A percentile compares a stretch with the other conserved stretches of the same genome.
These are phyloP conservation scores for Paratrypauchen microcephalus DNA, from an alignment of 2,797 vertebrate genomes.

Conservation along the genomic window DNA sequence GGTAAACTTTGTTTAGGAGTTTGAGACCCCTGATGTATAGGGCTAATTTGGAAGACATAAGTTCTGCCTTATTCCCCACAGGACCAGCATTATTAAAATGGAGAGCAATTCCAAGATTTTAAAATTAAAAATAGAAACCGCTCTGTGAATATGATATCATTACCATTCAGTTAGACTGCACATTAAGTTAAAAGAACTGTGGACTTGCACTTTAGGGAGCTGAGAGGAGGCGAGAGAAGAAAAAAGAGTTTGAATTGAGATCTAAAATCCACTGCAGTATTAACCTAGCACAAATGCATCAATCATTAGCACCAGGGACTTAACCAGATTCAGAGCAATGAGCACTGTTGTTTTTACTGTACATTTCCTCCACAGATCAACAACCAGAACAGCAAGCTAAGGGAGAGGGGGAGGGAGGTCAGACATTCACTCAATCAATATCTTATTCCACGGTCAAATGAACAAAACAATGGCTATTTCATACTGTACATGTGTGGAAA, in stretches of 20 bases:
- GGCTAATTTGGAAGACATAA: not conserved
- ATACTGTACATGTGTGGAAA: slow-evolving; percentile 1
- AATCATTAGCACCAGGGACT: slow-evolving; percentile 37
- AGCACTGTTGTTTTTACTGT: slow-evolving; percentile 31
- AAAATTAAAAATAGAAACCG: slow-evolving; percentile 4
- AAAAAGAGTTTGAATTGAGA: slow-evolving; percentile 24
- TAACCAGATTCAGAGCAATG: slow-evolving; percentile 7
- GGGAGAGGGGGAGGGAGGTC: slow-evolving; percentile 9
- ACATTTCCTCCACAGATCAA: slow-evolving; percentile 28
- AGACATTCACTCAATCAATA: slow-evolving; percentile 50
- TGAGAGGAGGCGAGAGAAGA: not conserved
- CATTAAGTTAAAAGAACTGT: slow-evolving; percentile 5
- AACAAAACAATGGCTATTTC: slow-evolving; percentile 26
- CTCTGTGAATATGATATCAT: slow-evolving; percentile 2
- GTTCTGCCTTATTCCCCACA: not conserved
- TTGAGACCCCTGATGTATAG: too few relatives aligned
- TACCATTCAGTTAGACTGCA: not conserved
- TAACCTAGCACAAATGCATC: slow-evolving; percentile 17
- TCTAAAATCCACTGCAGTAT: slow-evolving; percentile 44
- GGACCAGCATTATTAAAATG: not conserved
- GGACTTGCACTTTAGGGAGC: slow-evolving; percentile 4
- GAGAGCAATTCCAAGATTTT: slow-evolving; percentile 8
- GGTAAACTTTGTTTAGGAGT: too few relatives aligned
- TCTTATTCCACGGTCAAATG: slow-evolving; percentile 47
- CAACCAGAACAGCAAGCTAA: not conserved